Base-by-base conservation (phyloP, 2,888 invertebrate species). In the Scrobipalpa costella region DNA sequence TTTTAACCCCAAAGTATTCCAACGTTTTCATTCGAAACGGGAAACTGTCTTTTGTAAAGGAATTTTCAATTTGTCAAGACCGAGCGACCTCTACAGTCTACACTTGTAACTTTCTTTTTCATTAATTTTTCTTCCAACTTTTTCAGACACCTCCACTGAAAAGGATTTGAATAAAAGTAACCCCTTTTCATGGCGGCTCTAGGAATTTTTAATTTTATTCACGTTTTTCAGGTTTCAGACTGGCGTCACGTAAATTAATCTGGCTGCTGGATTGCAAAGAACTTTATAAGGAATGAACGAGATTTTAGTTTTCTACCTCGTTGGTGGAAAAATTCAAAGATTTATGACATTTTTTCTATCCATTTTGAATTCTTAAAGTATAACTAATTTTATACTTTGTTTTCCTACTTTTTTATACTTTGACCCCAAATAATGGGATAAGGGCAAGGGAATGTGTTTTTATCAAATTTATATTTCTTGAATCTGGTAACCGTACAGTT, bases 11-110 rank as follows among this genome's bases (percentile, higher is more conserved):
- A 38, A 40, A 47, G 7, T 49, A 15, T 44, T 34, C n/a, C 55
- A 55, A 47, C 44, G 21, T 59, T 34, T 47, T 9, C 57, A 57
- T 36, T 57, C 57, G 57, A 17, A 36, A 57, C 36, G 34, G 13
- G 11, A 34, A 36, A 38, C 57, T 34, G 36, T 36, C 57, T 57
- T 57, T 17, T 27, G 15, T 59, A 64, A 62, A 63, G 62, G 67
- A 71, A 63, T 58, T 72, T 73, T 69, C 70, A 74, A 77, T 75
- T 77, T 72, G 66, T 69, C 66, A 62, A 68, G 67, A 70, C 21
- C 33, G 27, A 27, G n/a, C 9, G 52, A 19, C 40, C 58, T 21
- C 19, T 19, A 59, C 21, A 38, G 49, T 57, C 13, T 9, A 59
- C 21, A 38, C 58, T 59, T 38, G 15, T 15, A 8, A 19, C 8